A percentile compares a stretch with the other conserved stretches of the same genome.
Conservation (phyloP, 2,888 invertebrate genomes). For the Drosophila eohydei region DNA sequence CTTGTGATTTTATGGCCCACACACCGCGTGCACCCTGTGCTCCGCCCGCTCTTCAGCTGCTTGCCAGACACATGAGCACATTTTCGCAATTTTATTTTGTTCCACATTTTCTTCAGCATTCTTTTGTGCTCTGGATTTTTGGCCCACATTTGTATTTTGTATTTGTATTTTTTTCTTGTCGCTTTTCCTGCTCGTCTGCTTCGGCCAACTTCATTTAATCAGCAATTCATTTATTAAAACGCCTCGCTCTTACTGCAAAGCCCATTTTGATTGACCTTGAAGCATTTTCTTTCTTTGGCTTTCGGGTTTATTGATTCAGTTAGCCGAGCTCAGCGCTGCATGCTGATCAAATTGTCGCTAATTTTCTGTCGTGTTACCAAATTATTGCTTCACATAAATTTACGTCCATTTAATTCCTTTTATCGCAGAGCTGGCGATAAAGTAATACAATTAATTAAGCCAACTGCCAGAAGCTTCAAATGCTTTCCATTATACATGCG, state of each 20-base stretch:
- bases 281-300: constrained; percentile 37
- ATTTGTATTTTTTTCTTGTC: constrained; percentile 6
- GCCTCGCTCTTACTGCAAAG: constrained; percentile 26
- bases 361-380: constrained; percentile 53
- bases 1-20: constrained; percentile 35
- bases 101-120: constrained; percentile 59
- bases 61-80: constrained; percentile 39
- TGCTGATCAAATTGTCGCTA: constrained; percentile 49
- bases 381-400: constrained; percentile 55
- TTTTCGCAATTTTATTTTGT: constrained; percentile 72
- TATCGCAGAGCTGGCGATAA: constrained; percentile 1
- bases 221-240: constrained; percentile 73
- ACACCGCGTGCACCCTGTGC: constrained; percentile 12
- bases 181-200: constrained; percentile 2
- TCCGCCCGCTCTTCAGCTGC: constrained; percentile 2
- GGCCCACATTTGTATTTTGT: constrained; percentile 33
- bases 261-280: constrained; percentile 42
- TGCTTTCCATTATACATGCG: neutral
- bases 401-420: constrained; percentile 51
- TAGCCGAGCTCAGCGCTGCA: constrained; percentile 13
- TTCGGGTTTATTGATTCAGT: constrained; percentile 59
- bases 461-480: constrained; percentile 2
- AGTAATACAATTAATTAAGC: constrained; percentile 12
- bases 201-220: constrained; percentile 70
- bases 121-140: constrained; percentile 43